Percentiles rank a stretch among this genome's conserved stretches.
phyloP scores from a whole-genome alignment of 2,113 vertebrate species.

The Microtus oregoni region DNA sequence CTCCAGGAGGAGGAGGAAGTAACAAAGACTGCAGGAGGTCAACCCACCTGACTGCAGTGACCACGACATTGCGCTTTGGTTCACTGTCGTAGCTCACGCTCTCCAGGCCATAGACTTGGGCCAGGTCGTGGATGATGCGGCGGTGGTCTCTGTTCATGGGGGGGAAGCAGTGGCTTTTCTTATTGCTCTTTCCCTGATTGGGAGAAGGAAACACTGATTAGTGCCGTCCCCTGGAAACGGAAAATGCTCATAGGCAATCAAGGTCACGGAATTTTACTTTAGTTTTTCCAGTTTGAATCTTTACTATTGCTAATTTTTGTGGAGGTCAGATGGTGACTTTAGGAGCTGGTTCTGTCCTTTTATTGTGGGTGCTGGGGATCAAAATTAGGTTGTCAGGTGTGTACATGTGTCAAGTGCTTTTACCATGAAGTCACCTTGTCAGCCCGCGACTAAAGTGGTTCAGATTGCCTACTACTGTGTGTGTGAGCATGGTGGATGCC shows the following conservation, averaged over 20 bases:
- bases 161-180: conserved; percentile 95
- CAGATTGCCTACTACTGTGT: fast-evolving
- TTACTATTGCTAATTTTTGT: background rate
- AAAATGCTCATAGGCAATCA: background rate
- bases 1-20: background rate
- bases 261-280: background rate
- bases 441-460: background rate
- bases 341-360: background rate
- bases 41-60: conserved; percentile 94
- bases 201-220: conserved; percentile 26
- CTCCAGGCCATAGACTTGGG: conserved; percentile 95
- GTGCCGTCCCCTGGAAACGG: background rate
- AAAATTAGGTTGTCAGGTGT: background rate
- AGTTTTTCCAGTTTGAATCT: background rate
- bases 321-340: no score
- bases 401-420: background rate
- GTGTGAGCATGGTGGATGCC: background rate
- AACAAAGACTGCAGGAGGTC: background rate
- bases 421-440: background rate
- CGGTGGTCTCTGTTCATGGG: conserved; percentile 98
- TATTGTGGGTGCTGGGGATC: background rate
- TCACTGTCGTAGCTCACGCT: conserved; percentile 98
- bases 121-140: conserved; percentile 96
- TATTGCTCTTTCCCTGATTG: conserved; percentile 93
- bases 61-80: conserved; percentile 96